A percentile compares a stretch with the other conserved stretches of the same genome.
These are phyloP conservation scores for Tachina lurida DNA, from an alignment of 2,888 invertebrate species.

Conservation along the genomic window DNA sequence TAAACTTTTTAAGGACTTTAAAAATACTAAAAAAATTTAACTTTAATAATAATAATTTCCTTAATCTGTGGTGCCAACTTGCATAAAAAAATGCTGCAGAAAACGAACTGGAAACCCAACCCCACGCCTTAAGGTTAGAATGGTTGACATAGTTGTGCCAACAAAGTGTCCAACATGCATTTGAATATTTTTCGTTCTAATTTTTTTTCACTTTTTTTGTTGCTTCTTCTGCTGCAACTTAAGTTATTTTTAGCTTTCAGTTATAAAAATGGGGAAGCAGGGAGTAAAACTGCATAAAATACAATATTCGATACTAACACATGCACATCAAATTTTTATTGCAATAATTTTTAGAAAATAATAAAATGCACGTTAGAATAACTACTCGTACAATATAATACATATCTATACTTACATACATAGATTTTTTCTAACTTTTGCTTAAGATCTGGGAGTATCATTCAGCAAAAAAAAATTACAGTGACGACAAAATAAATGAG, in stretches of 20 bases:
- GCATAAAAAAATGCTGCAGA: constrained; percentile 14
- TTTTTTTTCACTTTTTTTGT: constrained; percentile 13
- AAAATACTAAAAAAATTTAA: constrained; percentile 2
- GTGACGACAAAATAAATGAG: not conserved
- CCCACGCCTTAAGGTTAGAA: constrained; percentile 62
- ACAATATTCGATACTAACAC: constrained; percentile 17
- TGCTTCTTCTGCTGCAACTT: not conserved
- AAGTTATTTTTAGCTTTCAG: constrained; percentile 33
- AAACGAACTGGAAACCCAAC: not conserved
- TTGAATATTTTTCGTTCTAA: constrained; percentile 52
- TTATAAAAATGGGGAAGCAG: constrained; percentile 26
- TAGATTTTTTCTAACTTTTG: constrained; percentile 4
- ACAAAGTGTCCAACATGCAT: constrained; percentile 58
- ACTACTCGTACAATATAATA: constrained; percentile 5
- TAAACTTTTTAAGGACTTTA: constrained; percentile 11
- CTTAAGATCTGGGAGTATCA: constrained; percentile 9
- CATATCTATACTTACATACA: too few relatives aligned
- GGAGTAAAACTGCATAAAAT: constrained; percentile 16
- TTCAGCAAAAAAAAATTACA: not conserved
- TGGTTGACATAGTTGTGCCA: constrained; percentile 66
- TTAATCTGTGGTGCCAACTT: constrained; percentile 44
- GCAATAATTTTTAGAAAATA: constrained; percentile 19
- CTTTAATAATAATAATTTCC: constrained; percentile 11
- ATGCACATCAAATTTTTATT: constrained; percentile 23
- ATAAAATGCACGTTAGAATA: not conserved